Evolutionary conservation across 2,113 vertebrate genomes (phyloP), one percentile per base, ranked within the genome.

Genomic region (Dolichotis patagonum): DNA sequence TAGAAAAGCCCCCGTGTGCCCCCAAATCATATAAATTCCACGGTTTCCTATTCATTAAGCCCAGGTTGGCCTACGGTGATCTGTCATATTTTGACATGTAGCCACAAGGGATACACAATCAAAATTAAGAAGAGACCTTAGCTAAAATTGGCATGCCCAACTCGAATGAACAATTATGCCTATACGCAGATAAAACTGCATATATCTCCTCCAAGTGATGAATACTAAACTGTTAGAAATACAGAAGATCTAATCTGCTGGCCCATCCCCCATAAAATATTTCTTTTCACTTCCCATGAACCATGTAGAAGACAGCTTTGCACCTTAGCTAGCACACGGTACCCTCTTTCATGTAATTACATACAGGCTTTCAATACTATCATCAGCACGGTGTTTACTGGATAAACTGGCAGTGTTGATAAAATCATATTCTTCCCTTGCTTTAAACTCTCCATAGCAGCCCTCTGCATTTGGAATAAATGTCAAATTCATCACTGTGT

Each of bases 81-180:
- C 85, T 97, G 91, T 96, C 96, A 41, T 95, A 97, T 97, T 98
- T 98, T 97, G 97, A 98, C 91, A 91, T 2, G 49, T 83, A 94
- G 88, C 78, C 97, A 89, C 97, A 96, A 97, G 96, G 90, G 93
- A 97, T 82, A 86, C 0, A 14, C 92, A 97, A 95, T 94, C 86
- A 97, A 98, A 98, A 98, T 97, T 90, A 98, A 90, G 96, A 96
- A 84, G 24, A 96, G 63, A 95, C 97, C 93, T 94, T 94, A 96
- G 97, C 73, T 94, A 97, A 98, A 98, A 95, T 28, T 95, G 96
- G 90, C 78, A 96, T 56, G 91, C 13, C 83, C 83, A 28, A 22
- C 77, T 83, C 62, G 3, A 93, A 97, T 86, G 85, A 96, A 82
- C 77, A 97, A 94, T 96, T 95, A 96, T 5, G 0, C 81, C 83